These are phyloP conservation scores for Tigriopus japonicus DNA, from an alignment of 1,140 invertebrate species.

Conservation along the genomic window DNA sequence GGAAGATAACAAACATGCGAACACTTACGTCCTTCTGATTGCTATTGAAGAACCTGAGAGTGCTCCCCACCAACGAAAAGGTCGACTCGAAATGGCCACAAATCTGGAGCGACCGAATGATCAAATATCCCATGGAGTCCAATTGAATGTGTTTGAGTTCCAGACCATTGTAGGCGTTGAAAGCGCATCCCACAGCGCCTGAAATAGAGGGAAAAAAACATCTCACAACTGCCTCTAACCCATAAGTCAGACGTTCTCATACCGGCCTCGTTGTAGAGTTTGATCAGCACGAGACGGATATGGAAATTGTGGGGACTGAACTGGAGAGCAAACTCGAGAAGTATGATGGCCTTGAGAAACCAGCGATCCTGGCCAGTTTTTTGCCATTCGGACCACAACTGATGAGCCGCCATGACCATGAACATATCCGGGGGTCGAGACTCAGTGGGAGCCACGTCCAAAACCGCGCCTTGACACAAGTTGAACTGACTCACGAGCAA, in stretches of 20 bases:
- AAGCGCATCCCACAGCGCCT: constrained; percentile 2
- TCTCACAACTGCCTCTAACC: no score
- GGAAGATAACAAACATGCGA: no score
- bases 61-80: constrained; percentile 40
- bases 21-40: constrained; percentile 61
- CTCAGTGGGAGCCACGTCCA: constrained; percentile 25
- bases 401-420: constrained; percentile 49
- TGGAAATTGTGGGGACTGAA: constrained; percentile 57
- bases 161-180: constrained; percentile 30
- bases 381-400: constrained; percentile 46
- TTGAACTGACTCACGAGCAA: no score
- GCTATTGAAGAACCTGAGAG: constrained; percentile 63
- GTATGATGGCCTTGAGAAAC: constrained; percentile 39
- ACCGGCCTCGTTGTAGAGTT: constrained; percentile 50
- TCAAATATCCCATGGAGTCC: constrained; percentile 69
- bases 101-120: constrained; percentile 46
- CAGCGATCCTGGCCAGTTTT: constrained; percentile 36
- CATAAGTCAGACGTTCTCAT: no score
- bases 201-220: neutral
- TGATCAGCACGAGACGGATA: constrained; percentile 47
- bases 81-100: constrained; percentile 45
- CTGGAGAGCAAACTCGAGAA: constrained; percentile 46
- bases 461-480: no score
- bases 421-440: constrained; percentile 45
- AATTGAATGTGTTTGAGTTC: constrained; percentile 88